Evolutionary conservation across 2,113 vertebrate species (phyloP), one percentile per base, ranked within the genome.

Genomic region (Anguilla rostrata): DNA sequence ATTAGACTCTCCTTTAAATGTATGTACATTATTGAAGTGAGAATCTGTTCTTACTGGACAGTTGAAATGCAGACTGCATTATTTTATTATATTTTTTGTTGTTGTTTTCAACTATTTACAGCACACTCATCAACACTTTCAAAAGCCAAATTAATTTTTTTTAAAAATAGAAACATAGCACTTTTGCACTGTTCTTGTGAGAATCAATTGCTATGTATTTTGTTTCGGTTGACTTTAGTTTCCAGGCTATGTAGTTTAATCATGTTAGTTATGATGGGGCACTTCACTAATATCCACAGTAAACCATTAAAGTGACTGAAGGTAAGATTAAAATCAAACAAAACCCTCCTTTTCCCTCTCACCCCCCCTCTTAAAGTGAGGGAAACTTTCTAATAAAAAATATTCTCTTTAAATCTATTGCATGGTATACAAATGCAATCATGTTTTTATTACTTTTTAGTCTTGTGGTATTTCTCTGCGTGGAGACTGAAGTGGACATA

Each of bases 1-100:
- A 95, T 95, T 95, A 95, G 94, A 94, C 92, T 95, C 94, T 95
- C 93, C 93, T 93, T 90, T 93, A 90, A 92, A 92, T 90, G 82
- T 95, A 95, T 96, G 90, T 96, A 95, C 95, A 96, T 93, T 90
- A 90, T 86, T 88, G 93, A 91, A 91, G 89, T 86, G 88, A 88
- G 88, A 87, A 89, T 86, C 83, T 83, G 53, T 75, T 86, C 87
- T 84, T 85, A 46, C 87, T 66, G 83, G 80, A 89, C 86, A 86
- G 89, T 89, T 83, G 66, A 57, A 56, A 75, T 78, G 39, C 29
- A 26, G 29, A 39, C n/a, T n/a, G 26, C 26, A 0, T 71, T 71
- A 39, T 39, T 49, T 34, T 46, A 0, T 78, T 53, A 3, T 85
- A 7, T 78, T 49, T 57, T 83, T 83, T 84, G 41, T 85, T 57